Conservation (phyloP, 2,113 vertebrate genomes). For the Oenanthe oenanthe region DNA sequence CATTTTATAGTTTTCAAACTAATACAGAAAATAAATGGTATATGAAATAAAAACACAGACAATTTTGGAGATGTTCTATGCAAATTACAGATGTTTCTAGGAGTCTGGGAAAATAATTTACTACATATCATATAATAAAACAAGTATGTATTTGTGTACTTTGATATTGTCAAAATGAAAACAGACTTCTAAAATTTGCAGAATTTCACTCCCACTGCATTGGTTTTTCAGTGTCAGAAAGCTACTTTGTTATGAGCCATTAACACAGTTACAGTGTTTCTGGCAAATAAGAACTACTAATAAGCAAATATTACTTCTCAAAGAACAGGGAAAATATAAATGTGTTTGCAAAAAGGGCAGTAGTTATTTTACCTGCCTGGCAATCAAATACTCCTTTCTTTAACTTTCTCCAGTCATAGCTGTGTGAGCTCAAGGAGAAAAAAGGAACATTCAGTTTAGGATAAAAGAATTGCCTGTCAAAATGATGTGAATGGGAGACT, state of each 20-base stretch:
- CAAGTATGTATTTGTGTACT: neutral
- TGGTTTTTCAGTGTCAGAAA: neutral
- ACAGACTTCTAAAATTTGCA: neutral
- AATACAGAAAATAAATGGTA: neutral
- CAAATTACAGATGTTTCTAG: neutral
- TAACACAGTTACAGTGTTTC: neutral
- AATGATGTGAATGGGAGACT: accelerated
- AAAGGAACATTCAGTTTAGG: neutral
- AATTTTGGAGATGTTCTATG: neutral
- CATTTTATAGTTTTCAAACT: neutral
- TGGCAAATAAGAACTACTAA: neutral
- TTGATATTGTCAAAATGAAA: neutral
- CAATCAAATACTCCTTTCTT: neutral
- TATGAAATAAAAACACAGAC: neutral
- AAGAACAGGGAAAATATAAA: neutral
- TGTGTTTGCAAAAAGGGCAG: accelerated
- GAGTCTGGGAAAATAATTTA: neutral
- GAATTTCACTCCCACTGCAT: neutral
- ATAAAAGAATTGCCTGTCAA: neutral
- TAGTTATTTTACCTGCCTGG: neutral
- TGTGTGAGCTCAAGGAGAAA: neutral
- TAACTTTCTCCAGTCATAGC: neutral
- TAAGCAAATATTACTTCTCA: neutral
- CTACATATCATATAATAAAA: neutral
- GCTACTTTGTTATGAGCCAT: neutral